phyloP scores from a whole-genome alignment of 2,797 vertebrate genomes.

The Pitangus sulphuratus region DNA sequence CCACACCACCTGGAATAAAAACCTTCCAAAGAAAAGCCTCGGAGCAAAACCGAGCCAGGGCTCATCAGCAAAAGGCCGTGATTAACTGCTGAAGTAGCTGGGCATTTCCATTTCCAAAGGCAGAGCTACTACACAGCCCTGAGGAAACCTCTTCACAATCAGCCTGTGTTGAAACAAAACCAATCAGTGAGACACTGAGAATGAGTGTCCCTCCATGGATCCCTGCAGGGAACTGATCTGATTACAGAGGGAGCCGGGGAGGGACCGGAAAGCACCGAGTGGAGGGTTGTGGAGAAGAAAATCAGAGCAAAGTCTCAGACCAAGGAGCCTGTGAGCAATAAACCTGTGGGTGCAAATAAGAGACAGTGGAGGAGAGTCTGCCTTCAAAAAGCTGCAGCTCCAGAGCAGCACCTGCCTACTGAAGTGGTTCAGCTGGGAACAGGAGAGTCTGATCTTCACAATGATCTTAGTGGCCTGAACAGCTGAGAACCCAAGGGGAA shows the following conservation, averaged over 20 bases:
- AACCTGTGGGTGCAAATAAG: background rate
- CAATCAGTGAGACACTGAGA: conserved; percentile 41
- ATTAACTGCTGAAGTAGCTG: conserved; percentile 23
- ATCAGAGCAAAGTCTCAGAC: background rate
- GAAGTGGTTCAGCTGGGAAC: background rate
- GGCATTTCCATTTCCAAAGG: conserved; percentile 22
- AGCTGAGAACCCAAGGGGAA: background rate
- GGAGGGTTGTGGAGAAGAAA: background rate
- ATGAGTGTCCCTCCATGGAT: conserved; percentile 4
- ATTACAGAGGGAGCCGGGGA: conserved; percentile 28
- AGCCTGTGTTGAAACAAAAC: conserved; percentile 64
- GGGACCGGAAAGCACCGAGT: background rate
- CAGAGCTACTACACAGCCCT: background rate
- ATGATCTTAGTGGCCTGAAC: background rate
- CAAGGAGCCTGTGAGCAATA: background rate
- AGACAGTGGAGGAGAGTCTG: background rate
- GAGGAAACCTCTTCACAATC: conserved; percentile 54
- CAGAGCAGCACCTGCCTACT: background rate
- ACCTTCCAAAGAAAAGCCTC: background rate
- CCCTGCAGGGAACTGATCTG: conserved; percentile 4
- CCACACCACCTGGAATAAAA: background rate
- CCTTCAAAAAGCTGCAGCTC: background rate
- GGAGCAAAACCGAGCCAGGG: background rate
- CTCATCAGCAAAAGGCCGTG: conserved; percentile 23
- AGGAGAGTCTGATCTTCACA: background rate